Evolutionary conservation across 2,113 vertebrate species (phyloP).

Genomic region (Girardinichthys multiradiatus): DNA sequence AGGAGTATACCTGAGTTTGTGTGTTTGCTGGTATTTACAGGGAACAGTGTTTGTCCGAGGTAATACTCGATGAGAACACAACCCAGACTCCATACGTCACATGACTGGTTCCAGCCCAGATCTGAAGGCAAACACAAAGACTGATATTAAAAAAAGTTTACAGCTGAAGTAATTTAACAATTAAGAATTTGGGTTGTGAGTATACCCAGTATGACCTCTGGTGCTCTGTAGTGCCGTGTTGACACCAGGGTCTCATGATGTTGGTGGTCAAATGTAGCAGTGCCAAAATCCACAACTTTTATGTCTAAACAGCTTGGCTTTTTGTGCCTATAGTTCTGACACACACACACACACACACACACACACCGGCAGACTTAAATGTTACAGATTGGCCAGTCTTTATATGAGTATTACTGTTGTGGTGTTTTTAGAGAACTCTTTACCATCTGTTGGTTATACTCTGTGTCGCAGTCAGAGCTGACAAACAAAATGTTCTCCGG

Average conservation of each 20-base stretch:
- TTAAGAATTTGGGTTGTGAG: background rate
- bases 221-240: constrained; percentile 93
- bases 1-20: background rate
- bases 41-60: constrained; percentile 89
- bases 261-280: constrained; percentile 92
- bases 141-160: background rate
- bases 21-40: constrained; percentile 73
- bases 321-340: constrained; percentile 70
- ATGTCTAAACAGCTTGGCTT: constrained; percentile 87
- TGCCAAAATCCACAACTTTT: constrained; percentile 96
- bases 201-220: constrained; percentile 94
- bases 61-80: constrained; percentile 96
- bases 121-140: constrained; percentile 72
- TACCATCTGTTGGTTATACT: constrained; percentile 86
- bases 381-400: background rate
- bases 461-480: constrained; percentile 86
- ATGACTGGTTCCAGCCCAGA: constrained; percentile 93
- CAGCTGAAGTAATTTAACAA: background rate
- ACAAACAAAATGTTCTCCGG: constrained; percentile 97
- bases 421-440: constrained; percentile 6
- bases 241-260: constrained; percentile 93
- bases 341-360: constrained; percentile 5
- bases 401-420: background rate
- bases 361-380: background rate
- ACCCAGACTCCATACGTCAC: constrained; percentile 96